Evolutionary conservation across 2,113 vertebrate genomes (phyloP).

Genomic region (Hippocampus comes): DNA sequence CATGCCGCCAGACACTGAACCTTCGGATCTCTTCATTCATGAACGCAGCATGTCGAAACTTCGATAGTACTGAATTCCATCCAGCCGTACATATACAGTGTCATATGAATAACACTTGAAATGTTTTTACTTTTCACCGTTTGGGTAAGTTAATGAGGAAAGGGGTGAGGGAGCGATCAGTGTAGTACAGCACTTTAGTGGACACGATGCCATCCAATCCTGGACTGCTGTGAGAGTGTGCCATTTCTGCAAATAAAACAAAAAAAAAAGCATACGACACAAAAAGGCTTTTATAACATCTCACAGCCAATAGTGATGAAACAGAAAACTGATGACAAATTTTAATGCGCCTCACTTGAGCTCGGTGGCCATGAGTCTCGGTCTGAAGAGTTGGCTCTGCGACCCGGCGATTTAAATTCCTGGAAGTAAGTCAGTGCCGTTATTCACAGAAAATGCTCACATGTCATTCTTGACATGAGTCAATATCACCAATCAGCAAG

Average conservation of each 20-base stretch:
- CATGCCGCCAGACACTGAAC: constrained; percentile 28
- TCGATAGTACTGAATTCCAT: too few species aligned
- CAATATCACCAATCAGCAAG: too few species aligned
- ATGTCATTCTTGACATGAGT: not conserved
- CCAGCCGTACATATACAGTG: too few species aligned
- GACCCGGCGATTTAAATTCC: constrained; percentile 80
- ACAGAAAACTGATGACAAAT: constrained; percentile 32
- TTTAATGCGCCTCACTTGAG: constrained; percentile 80
- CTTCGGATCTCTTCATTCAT: not conserved
- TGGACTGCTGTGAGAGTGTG: constrained; percentile 89
- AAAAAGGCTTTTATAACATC: constrained; percentile 15
- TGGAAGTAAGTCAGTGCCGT: constrained; percentile 49
- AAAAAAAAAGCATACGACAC: constrained; percentile 17
- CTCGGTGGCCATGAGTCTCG: constrained; percentile 89
- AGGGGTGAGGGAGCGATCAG: constrained; percentile 92
- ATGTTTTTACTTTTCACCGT: constrained; percentile 71
- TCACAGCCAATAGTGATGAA: constrained; percentile 11
- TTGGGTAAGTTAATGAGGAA: constrained; percentile 97
- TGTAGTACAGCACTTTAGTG: constrained; percentile 98
- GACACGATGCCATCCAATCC: constrained; percentile 78
- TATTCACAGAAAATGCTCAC: constrained; percentile 19
- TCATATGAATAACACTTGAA: too few species aligned
- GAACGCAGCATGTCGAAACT: not conserved
- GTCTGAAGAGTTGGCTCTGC: constrained; percentile 78
- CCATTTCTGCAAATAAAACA: constrained; percentile 77